These are phyloP conservation scores for Bradypodion pumilum DNA, from an alignment of 2,797 vertebrate species.

Conservation along the genomic window DNA sequence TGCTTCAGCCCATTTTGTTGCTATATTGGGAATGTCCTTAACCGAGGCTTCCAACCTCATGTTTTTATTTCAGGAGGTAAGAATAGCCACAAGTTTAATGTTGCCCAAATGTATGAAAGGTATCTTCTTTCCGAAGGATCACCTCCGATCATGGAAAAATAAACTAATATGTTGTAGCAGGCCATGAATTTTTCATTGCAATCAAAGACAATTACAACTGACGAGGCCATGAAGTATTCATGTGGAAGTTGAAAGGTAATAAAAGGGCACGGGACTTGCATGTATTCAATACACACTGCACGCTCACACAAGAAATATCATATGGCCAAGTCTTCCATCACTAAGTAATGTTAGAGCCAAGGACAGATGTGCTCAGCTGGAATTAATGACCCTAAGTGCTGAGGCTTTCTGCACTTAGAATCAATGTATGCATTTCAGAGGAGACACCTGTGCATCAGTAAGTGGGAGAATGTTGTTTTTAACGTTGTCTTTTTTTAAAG, in stretches of 20 bases:
- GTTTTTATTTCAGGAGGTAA: conserved; percentile 15
- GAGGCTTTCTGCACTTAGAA: not conserved
- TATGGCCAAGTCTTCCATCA: conserved; percentile 55
- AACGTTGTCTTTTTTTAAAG: not conserved
- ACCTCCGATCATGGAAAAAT: conserved; percentile 35
- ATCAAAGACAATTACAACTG: conserved; percentile 70
- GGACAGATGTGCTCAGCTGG: conserved; percentile 27
- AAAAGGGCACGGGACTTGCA: conserved; percentile 66
- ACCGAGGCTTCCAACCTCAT: accelerated
- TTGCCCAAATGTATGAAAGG: conserved; percentile 22
- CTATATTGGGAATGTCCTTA: not conserved
- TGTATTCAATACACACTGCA: conserved; percentile 59
- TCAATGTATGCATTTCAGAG: not conserved
- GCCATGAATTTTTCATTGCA: conserved; percentile 69
- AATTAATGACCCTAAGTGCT: conserved; percentile 34
- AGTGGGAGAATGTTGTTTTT: not conserved
- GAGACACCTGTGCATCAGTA: not conserved
- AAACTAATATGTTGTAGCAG: conserved; percentile 41
- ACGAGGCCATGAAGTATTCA: conserved; percentile 75
- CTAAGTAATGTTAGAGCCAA: conserved; percentile 59
- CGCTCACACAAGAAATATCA: conserved; percentile 44
- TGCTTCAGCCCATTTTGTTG: not conserved
- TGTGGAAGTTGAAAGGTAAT: conserved; percentile 69
- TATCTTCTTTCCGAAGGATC: conserved; percentile 48
- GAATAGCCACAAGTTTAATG: not conserved